These are phyloP conservation scores for Anniella stebbinsi DNA, from an alignment of 2,797 vertebrate genomes.

Conservation along the genomic window DNA sequence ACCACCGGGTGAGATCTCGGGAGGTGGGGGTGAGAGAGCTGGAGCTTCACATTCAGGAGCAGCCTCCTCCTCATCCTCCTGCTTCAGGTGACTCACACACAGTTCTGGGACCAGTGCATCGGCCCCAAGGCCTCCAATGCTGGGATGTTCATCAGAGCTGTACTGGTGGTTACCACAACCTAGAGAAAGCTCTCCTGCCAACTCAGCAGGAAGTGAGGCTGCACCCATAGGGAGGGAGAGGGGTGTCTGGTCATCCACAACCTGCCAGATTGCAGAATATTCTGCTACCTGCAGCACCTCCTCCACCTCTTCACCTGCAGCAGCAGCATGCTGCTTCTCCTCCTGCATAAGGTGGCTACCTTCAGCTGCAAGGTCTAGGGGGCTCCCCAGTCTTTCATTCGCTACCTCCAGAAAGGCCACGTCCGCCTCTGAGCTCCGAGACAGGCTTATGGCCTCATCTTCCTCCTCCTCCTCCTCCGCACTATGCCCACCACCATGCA, in stretches of 20 bases:
- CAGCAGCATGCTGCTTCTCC: background rate
- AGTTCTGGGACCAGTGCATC: background rate
- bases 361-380: background rate
- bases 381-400: background rate
- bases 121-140: background rate
- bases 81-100: background rate
- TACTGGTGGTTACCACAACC: background rate
- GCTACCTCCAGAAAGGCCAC: background rate
- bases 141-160: background rate
- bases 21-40: background rate
- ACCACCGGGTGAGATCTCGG: slow-evolving; percentile 37
- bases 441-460: background rate
- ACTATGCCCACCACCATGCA: slow-evolving; percentile 72
- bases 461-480: slow-evolving; percentile 63
- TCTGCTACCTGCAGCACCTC: background rate
- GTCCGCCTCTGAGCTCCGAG: background rate
- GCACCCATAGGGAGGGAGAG: background rate
- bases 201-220: background rate
- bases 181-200: background rate
- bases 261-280: background rate
- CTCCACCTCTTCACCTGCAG: background rate
- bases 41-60: background rate
- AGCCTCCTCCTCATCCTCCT: background rate
- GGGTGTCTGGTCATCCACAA: background rate
- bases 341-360: background rate